These are phyloP conservation scores for Pterocles burchelli DNA, from an alignment of 2,113 vertebrate genomes.

Conservation along the genomic window DNA sequence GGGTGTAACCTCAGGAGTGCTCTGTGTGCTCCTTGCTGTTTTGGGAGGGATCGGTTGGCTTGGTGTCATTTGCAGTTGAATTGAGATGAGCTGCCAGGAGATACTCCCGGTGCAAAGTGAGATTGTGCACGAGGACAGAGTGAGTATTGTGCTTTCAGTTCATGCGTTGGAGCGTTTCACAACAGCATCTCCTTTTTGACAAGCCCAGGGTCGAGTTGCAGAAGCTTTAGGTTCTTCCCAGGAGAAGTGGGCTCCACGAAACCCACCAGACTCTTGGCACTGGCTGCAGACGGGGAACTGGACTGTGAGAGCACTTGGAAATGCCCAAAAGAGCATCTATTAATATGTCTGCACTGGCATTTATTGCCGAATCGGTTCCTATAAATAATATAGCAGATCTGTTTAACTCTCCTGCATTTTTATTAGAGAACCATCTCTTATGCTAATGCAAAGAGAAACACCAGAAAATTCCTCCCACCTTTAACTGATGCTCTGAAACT, in stretches of 20 bases:
- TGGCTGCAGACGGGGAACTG: not conserved
- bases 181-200: not conserved
- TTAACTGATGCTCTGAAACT: not conserved
- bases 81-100: not conserved
- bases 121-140: not conserved
- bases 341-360: not conserved
- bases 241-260: not conserved
- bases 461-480: conserved; percentile 4
- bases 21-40: not conserved
- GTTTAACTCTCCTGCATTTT: not conserved
- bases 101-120: not conserved
- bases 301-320: not conserved
- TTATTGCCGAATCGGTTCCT: not conserved
- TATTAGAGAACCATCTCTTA: not conserved
- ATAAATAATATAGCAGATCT: conserved; percentile 24
- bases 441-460: conserved; percentile 1
- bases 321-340: not conserved
- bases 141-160: not conserved
- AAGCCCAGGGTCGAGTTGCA: not conserved
- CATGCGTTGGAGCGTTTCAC: not conserved
- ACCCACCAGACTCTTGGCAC: not conserved
- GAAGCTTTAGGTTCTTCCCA: not conserved
- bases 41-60: not conserved
- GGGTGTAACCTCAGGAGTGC: fast-evolving
- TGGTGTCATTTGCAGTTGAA: not conserved